Evolutionary conservation across 2,113 vertebrate species (phyloP).

Genomic region (Halichoeres trimaculatus): DNA sequence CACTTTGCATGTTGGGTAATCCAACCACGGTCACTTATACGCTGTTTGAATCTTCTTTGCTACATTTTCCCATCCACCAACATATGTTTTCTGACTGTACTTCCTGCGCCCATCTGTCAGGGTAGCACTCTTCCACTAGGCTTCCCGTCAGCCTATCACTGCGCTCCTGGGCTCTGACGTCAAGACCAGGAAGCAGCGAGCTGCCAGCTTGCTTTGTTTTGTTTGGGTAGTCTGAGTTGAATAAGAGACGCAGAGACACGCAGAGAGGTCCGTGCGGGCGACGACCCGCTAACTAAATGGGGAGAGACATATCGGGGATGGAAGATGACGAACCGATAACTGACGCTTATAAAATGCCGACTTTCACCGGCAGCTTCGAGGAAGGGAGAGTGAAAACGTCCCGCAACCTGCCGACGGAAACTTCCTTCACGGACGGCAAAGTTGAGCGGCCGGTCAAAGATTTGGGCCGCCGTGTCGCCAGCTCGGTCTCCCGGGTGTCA

Average conservation of each 20-base stretch:
- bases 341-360: conserved; percentile 72
- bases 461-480: conserved; percentile 56
- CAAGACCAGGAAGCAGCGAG: conserved; percentile 85
- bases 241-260: conserved; percentile 8
- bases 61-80: neutral
- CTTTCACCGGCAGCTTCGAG: conserved; percentile 68
- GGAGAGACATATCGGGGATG: conserved; percentile 85
- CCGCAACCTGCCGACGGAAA: conserved; percentile 65
- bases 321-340: conserved; percentile 86
- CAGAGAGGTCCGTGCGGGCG: conserved; percentile 20
- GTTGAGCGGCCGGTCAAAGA: conserved; percentile 68
- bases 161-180: conserved; percentile 62
- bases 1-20: neutral
- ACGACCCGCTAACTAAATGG: conserved; percentile 72
- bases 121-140: conserved; percentile 32
- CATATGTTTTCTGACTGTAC: neutral
- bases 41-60: neutral
- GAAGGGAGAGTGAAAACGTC: conserved; percentile 66
- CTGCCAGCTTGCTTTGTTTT: conserved; percentile 69
- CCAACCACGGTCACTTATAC: neutral
- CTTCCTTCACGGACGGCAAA: conserved; percentile 62
- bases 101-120: neutral
- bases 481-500: conserved; percentile 46
- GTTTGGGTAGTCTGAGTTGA: conserved; percentile 72
- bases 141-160: conserved; percentile 53